A percentile compares a stretch with the other conserved stretches of the same genome.
Conservation (phyloP, 2,888 invertebrate genomes). For the Lepetodrilus schrolli region DNA sequence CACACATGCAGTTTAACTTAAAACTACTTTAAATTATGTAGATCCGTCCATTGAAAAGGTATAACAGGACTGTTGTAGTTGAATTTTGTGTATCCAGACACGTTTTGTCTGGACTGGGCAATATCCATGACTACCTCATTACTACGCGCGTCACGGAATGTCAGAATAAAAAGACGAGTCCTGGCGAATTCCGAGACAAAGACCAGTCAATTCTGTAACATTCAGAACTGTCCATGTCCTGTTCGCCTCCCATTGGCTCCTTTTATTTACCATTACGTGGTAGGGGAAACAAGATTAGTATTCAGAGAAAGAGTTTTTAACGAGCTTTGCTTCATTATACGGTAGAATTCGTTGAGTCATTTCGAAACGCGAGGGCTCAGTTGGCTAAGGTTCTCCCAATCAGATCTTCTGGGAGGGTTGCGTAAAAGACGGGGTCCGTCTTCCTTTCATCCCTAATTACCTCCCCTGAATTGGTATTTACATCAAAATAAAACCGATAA, state of each 20-base stretch:
- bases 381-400: conserved; percentile 1
- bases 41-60: no score
- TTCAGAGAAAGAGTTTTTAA: conserved; percentile 22
- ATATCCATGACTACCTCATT: not conserved
- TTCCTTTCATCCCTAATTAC: conserved; percentile 27
- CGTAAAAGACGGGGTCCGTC: conserved; percentile 1
- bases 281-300: conserved; percentile 17
- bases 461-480: conserved; percentile 18
- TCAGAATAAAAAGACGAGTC: not conserved
- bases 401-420: not conserved
- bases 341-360: conserved; percentile 4
- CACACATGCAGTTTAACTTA: no score
- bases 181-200: not conserved
- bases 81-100: not conserved
- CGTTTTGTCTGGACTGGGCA: not conserved
- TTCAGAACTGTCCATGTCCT: not conserved
- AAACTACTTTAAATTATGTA: no score
- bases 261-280: conserved; percentile 25
- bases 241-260: not conserved
- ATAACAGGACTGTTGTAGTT: no score
- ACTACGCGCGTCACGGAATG: not conserved
- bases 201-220: not conserved
- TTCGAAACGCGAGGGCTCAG: not conserved
- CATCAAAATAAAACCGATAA: conserved; percentile 30
- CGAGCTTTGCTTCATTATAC: conserved; percentile 13